Base-by-base conservation (phyloP, 2,888 invertebrate species). In the Ypsolopha sequella region DNA sequence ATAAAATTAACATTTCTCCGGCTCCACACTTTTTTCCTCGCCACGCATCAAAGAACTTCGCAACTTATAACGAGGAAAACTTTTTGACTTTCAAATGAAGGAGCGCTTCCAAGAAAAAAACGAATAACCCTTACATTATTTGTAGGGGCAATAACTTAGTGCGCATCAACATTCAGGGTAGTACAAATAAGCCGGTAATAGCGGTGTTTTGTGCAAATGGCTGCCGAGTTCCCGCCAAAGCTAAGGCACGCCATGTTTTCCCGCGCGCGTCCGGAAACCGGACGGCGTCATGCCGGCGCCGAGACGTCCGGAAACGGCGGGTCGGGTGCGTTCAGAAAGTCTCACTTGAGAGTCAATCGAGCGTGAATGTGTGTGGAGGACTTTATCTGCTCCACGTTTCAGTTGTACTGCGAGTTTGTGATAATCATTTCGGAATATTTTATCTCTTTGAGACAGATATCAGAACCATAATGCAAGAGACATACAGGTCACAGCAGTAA, bases 281-380 rank as follows among this genome's bases (percentile, higher is more conserved):
- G 80, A 73, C 78, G 80, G 79, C 78, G 80, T 69, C 80, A 63
- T 55, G 60, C 56, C 74, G 80, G 74, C 80, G 80, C 80, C 80
- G 65, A n/a, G n/a, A 24, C 62, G 58, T 56, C 64, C 70, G 74
- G 71, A 73, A 72, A 73, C 71, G 47, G 14, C 45, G 70, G 67
- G 68, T 70, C 70, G 69, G 68, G 66, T 64, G 50, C 46, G 50
- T 44, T 47, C 51, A 36, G 24, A 39, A 51, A 51, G 51, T 53
- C 50, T 69, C 75, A 75, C 78, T 77, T 65, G 63, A 69, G 62
- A 71, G 58, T 71, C 70, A 73, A 51, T 51, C 51, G 44, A 24
- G 36, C 51, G 45, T 51, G 39, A 51, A 44, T 34, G 45, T 38
- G 46, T 46, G 43, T 50, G 43, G 36, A 41, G 43, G 47, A 47